Evolutionary conservation across 1,140 invertebrate genomes (phyloP).

Genomic region (Solenopsis fugax): DNA sequence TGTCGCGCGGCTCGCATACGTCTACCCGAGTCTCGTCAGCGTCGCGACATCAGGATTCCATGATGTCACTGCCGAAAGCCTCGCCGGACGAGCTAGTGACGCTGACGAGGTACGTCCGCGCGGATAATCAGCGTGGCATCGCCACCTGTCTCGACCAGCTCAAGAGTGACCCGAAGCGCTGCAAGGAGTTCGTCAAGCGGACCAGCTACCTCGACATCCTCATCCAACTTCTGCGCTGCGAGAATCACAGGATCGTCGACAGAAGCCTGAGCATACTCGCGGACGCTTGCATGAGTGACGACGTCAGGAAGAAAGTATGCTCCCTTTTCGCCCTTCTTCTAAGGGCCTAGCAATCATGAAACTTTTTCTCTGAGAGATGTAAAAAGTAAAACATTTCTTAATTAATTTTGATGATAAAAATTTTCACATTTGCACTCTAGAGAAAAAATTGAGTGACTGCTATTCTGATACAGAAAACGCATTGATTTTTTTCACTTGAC

Average conservation of each 20-base stretch:
- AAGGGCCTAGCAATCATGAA: too few species aligned
- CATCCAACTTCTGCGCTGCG: conserved; percentile 74
- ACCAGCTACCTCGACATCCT: conserved; percentile 74
- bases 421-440: too few species aligned
- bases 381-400: too few species aligned
- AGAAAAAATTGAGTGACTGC: too few species aligned
- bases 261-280: conserved; percentile 81
- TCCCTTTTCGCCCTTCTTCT: neutral
- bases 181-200: conserved; percentile 73
- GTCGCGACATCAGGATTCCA: neutral
- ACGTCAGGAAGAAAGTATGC: conserved; percentile 78
- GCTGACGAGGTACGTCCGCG: conserved; percentile 75
- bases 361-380: too few species aligned
- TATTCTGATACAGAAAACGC: too few species aligned
- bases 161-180: conserved; percentile 78
- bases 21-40: neutral
- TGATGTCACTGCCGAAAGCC: neutral
- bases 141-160: conserved; percentile 73
- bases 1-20: neutral
- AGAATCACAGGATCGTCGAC: conserved; percentile 78
- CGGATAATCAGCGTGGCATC: conserved; percentile 73
- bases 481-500: too few species aligned
- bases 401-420: too few species aligned
- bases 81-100: conserved; percentile 44
- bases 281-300: conserved; percentile 76